A percentile compares a stretch with the other conserved stretches of the same genome.
phyloP scores from a whole-genome alignment of 23 tunicate genomes.

The Trididemnum clinides region DNA sequence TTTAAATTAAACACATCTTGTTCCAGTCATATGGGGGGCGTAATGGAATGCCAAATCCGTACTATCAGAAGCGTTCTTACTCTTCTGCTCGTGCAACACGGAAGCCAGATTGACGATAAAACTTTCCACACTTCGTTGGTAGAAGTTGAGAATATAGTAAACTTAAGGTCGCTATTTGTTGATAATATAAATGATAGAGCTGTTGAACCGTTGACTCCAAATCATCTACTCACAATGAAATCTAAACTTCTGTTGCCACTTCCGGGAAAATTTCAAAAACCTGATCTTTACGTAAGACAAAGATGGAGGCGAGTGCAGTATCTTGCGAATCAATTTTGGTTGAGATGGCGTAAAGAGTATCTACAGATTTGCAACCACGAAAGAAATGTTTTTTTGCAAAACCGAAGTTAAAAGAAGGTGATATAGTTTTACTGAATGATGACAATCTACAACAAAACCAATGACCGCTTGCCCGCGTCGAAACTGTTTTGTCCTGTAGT shows the following conservation, averaged over 20 bases:
- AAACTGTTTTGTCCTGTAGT: background rate
- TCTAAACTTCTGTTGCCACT: conserved; percentile 15
- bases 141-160: conserved; percentile 32
- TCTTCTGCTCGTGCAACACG: background rate
- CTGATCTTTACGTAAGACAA: conserved; percentile 3
- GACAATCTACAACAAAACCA: background rate
- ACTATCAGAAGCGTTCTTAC: conserved; percentile 1
- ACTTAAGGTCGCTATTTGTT: background rate
- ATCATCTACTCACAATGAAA: conserved; percentile 31
- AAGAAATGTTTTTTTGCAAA: background rate
- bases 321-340: conserved; percentile 32
- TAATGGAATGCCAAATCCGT: conserved; percentile 22
- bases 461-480: background rate
- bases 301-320: conserved; percentile 23
- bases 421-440: background rate
- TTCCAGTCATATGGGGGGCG: conserved; percentile 39
- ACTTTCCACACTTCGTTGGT: background rate
- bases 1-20: conserved; percentile 8
- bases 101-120: conserved; percentile 23
- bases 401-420: conserved; percentile 7
- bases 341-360: conserved; percentile 24
- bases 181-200: background rate
- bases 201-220: conserved; percentile 26
- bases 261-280: background rate
- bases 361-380: background rate